These are phyloP conservation scores for Pollimyrus isidori DNA, from an alignment of 2,113 vertebrate genomes.

Conservation along the genomic window DNA sequence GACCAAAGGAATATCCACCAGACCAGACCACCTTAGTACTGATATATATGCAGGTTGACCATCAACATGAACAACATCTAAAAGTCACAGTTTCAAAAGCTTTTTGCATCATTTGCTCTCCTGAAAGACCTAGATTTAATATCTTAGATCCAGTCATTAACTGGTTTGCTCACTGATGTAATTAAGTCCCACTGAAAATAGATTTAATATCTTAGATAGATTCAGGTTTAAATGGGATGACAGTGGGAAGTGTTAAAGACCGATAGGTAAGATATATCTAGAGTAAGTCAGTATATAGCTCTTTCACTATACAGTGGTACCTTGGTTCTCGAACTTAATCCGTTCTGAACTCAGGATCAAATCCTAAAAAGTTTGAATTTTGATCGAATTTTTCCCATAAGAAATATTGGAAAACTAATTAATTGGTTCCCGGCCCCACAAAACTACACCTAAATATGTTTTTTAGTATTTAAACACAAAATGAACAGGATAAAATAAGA, in stretches of 20 bases:
- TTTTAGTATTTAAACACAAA: no score
- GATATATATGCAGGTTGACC: not conserved
- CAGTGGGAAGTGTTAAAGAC: not conserved
- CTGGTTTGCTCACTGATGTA: not conserved
- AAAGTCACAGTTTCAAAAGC: not conserved
- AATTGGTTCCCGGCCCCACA: no score
- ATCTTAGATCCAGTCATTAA: not conserved
- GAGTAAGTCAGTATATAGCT: not conserved
- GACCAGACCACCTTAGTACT: not conserved
- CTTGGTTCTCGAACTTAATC: no score
- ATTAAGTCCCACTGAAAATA: not conserved
- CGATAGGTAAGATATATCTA: not conserved
- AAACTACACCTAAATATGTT: no score
- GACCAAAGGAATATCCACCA: not conserved
- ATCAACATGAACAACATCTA: not conserved
- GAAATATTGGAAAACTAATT: no score
- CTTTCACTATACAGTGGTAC: not conserved
- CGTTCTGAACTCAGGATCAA: no score
- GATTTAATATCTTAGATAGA: not conserved
- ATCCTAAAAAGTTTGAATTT: no score
- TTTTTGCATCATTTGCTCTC: not conserved
- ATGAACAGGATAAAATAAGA: no score
- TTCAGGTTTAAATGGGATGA: not conserved
- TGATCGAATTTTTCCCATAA: no score
- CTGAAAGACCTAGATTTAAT: no score